Evolutionary conservation across 1,140 invertebrate genomes (phyloP), one percentile per base, ranked within the genome.

Genomic region (Euglossa dilemma): DNA sequence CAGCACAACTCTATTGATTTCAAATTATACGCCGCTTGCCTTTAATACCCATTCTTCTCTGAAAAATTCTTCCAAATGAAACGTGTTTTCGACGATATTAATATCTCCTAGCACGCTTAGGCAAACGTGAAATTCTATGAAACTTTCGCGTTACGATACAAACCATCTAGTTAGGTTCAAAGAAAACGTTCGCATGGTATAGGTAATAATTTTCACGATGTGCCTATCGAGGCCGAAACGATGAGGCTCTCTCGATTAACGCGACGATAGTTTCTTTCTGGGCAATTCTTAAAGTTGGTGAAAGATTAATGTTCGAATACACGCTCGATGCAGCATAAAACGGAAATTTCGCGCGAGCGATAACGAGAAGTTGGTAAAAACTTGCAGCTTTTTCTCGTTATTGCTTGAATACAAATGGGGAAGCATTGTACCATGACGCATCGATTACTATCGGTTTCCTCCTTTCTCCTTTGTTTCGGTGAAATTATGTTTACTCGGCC

Each of bases 321-420:
- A 7, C 43, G n/a, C 12, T 9, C 28, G 64, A 52, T 43, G 36
- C 12, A n/a, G 76, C 50, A 56, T 57, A 77, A 77, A 66, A 45
- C 16, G 36, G 52, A 67, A 67, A 67, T 77, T 77, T 50, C 36
- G 36, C 2, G 50, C 36, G 50, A 25, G 57, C n/a, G 76, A 18
- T 50, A 79, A 79, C 66, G 45, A 71, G 66, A 36, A 57, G 66
- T 59, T 56, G 2, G 20, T 54, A 71, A 79, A 79, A 79, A 79
- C 12, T 23, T 28, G 25, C 20, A 47, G 43, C 52, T 75, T 81
- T 73, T 80, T 73, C 64, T 70, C 25, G 28, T 25, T 80, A 52
- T 80, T 63, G 78, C 78, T 54, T 59, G 78, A 80, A 72, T 80
- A 63, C 56, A 73, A 80, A 80, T 80, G 69, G 69, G 69, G 45